Evolutionary conservation across 2,888 invertebrate genomes (phyloP), one percentile per base, ranked within the genome.

Genomic region (Nasonovia ribisnigri): DNA sequence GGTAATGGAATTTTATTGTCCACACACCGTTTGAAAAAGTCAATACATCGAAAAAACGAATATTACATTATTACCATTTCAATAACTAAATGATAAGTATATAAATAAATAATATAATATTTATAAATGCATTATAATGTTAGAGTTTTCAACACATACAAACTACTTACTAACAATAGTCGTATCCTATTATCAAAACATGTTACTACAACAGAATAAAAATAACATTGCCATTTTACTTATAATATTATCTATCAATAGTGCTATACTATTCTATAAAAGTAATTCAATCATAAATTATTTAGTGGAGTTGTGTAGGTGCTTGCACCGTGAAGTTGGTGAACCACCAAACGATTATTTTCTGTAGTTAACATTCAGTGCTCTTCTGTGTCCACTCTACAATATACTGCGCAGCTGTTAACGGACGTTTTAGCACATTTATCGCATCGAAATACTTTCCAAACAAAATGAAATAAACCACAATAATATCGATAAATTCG

Each of bases 1-100:
- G 87, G 16, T 87, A 87, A 87, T 87, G 87, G 87, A 87, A 16
- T 48, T 87, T 6, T n/a, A 87, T 46, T 77, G 87, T 29, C n/a
- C 13, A n/a, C 29, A 48, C 48, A 16, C 3, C n/a, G 29, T 48
- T 48, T n/a, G 46, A 87, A 88, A 51, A 88, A 36, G 11, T 36
- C 36, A 2, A 77, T 36, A 20, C 3, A 77, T 36, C 8, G 36
- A 77, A 77, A 36, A 67, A n/a, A 36, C 8, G 20, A 77, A n/a
- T n/a, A 67, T 67, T 36, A 77, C n/a, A 77, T 13, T n/a, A 67
- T 67, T 36, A 77, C n/a, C 20, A 1, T 77, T 77, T 36, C n/a
- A 36, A n/a, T n/a, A n/a, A n/a, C n/a, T n/a, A n/a, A 77, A 5
- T 36, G 36, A 77, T 16, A 6, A 36, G n/a, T 16, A 16, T n/a